Base-by-base conservation (phyloP, 2,113 vertebrate species). In the Lichenostomus cassidix region DNA sequence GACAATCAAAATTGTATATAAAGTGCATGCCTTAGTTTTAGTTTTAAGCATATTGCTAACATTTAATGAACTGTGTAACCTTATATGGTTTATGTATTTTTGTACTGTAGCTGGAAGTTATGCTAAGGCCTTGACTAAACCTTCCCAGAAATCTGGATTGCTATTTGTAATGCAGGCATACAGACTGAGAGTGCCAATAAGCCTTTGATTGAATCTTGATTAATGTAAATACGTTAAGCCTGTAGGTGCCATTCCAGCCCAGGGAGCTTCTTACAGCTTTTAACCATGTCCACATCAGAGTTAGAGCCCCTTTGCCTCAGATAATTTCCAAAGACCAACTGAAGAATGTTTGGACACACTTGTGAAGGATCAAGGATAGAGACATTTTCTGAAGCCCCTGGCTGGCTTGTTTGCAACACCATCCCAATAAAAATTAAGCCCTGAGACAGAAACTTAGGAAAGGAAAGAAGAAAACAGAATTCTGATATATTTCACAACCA, bases 1-100 rank as follows among this genome's bases (percentile, higher is more conserved):
- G 95, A 96, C 96, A 96, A 96, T 97, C 96, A 96, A 97, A 97
- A 97, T n/a, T 97, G 96, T 97, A 95, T 97, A 97, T 97, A 95
- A 96, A 97, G 91, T 15, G 56, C 96, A 95, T 97, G 95, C 96
- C 95, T 92, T 90, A 81, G 92, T 93, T 97, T 93, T 89, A 90
- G 91, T 97, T 95, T 96, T 90, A 94, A 97, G 94, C 94, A 81
- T 97, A 94, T 94, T 97, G 92, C 96, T 97, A 97, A 92, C 94
- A 95, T 97, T 95, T 97, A 96, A 96, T 96, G 96, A 97, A 96
- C 94, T 92, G 74, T 83, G 96, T 94, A 97, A 97, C 96, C 95
- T 97, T 95, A 97, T 97, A 96, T 95, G 94, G 95, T 94, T 96
- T 93, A 93, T 94, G 94, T 90, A 93, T 92, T 94, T 94, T 92